Evolutionary conservation across 2,888 invertebrate species (phyloP), one percentile per base, ranked within the genome.

Genomic region (Erebia epiphron): DNA sequence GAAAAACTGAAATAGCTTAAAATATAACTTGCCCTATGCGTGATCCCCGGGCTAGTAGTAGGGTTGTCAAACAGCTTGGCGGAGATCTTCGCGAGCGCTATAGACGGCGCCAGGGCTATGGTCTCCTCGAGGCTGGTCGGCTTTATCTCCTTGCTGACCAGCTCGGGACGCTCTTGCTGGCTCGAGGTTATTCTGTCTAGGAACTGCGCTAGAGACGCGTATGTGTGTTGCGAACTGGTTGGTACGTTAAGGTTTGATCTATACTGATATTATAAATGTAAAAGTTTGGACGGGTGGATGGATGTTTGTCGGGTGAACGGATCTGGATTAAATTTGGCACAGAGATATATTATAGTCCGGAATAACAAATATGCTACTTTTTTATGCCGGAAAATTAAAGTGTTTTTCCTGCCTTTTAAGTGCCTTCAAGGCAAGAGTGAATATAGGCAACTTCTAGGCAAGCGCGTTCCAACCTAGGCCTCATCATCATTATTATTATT

Each of bases 191-290:
- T 94, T 67, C 95, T 94, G 80, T 97, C 97, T 10, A 97, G 94
- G 75, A 96, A 96, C 75, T 96, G 95, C 0, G 96, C 96, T 82
- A 98, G 91, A 67, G 97, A 92, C 49, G 95, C 94, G 86, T 97
- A 97, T 75, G 96, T 95, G 89, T 97, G 96, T 82, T 98, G 97
- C 49, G 97, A 94, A 79, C 97, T 97, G 82, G 10, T 1, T 0
- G 1, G 26, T 63, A 21, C 49, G 60, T 41, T 61, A 41, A 67
- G 67, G 67, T 60, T 56, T 56, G 54, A n/a, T 56, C 18, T 1
- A 56, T 21, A 41, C 13, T 46, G 13, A 46, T 35, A 35, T 35
- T 35, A 35, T 35, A 35, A 35, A 35, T 35, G 35, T 7, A 2
- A 26, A 26, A 26, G 26, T 21, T 21, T 21, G 21, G 21, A 21